A percentile compares a stretch with the other conserved stretches of the same genome.
Conservation (phyloP, 2,113 vertebrate genomes). For the Silurus meridionalis region DNA sequence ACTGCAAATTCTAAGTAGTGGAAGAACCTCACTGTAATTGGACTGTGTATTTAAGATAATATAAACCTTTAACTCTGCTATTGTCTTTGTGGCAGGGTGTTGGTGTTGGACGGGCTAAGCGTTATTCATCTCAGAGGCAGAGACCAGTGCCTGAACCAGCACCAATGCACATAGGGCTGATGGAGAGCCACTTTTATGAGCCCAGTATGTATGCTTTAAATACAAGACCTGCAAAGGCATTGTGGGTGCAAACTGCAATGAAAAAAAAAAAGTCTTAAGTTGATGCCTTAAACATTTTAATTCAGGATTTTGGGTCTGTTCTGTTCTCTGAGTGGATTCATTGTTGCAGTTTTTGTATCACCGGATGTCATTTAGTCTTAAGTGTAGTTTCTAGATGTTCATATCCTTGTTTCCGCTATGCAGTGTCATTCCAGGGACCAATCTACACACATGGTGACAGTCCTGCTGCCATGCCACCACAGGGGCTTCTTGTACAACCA, state of each 20-base stretch:
- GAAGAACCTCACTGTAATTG: background rate
- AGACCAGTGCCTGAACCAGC: constrained; percentile 86
- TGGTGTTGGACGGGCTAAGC: constrained; percentile 84
- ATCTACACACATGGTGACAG: constrained; percentile 91
- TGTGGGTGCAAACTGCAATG: background rate
- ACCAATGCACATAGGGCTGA: constrained; percentile 92
- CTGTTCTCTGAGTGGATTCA: background rate
- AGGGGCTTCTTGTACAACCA: constrained; percentile 95
- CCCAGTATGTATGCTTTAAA: constrained; percentile 77
- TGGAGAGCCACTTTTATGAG: constrained; percentile 97
- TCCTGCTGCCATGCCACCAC: constrained; percentile 87
- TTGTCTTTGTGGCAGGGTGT: constrained; percentile 68
- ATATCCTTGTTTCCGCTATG: constrained; percentile 32
- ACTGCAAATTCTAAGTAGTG: background rate
- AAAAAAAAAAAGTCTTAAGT: background rate
- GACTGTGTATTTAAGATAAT: background rate
- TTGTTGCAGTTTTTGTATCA: background rate
- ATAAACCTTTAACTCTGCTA: too few species aligned
- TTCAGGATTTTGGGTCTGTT: background rate
- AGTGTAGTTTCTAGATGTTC: background rate
- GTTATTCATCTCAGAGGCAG: constrained; percentile 94
- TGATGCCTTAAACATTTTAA: background rate
- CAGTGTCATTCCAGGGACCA: constrained; percentile 97
- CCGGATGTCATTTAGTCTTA: background rate
- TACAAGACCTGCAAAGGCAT: background rate